Base-by-base conservation (phyloP, 2,797 vertebrate genomes). In the Melopsittacus undulatus region DNA sequence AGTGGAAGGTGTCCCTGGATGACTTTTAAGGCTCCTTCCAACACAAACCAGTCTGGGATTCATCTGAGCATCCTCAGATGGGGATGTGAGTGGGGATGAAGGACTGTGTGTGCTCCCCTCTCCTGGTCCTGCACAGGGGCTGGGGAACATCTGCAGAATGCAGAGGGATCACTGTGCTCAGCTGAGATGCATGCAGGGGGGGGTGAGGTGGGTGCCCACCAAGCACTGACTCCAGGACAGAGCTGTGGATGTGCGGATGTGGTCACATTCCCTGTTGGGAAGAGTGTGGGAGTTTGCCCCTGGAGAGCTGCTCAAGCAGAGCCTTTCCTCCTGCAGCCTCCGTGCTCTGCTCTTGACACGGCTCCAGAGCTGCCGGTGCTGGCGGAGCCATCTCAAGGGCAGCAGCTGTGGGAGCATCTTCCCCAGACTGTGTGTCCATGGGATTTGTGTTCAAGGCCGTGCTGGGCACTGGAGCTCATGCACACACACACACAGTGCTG, bases 191-290 rank as follows among this genome's bases (percentile, higher is more conserved):
- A 3, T 0, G 20, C 45, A 11, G 4, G 8, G 56, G 48, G 43
- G 19, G 43, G 45, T 1, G 16, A 54, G 54, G 24, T 1, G 66
- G 48, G 62, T 1, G 2, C 73, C 27, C 62, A 24, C 40, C 26
- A n/a, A 10, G 49, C 2, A 0, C 63, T 20, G 46, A 36, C 34
- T 62, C 30, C n/a, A 0, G 3, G 5, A 54, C 3, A 0, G 40
- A 7, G 54, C 67, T 9, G 82, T 29, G 80, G 79, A 11, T 61
- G 83, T 5, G 11, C 1, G 12, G 26, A 24, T 1, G 8, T 69
- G 63, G 83, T 54, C 69, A 66, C 2, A 3, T 22, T 74, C 46
- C 85, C 62, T 83, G 81, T 40, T 24, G 72, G 85, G 75, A 61
- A 61, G 83, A 57, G 38, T 43, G 90, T 82, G 77, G 90, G 83